Evolutionary conservation across 1,140 invertebrate species (phyloP).

Genomic region (Ceratina australensis): DNA sequence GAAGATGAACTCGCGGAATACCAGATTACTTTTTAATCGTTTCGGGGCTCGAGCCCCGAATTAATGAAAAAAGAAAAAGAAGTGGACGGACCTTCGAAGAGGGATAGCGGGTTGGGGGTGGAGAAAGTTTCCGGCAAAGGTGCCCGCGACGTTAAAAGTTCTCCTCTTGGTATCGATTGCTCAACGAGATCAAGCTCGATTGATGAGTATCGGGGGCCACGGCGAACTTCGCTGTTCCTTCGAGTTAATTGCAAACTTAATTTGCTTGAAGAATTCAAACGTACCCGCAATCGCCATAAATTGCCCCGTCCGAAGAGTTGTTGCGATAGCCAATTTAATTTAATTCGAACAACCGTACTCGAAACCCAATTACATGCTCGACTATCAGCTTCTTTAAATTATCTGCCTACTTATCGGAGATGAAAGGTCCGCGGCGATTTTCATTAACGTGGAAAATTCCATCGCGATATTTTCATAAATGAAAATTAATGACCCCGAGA

Average conservation of each 20-base stretch:
- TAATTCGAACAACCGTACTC: background rate
- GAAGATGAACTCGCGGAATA: conserved; percentile 34
- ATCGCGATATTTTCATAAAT: background rate
- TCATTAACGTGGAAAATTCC: background rate
- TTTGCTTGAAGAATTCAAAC: background rate
- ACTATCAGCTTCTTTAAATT: no score
- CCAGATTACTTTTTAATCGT: conserved; percentile 48
- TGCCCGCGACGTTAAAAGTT: background rate
- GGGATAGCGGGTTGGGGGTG: background rate
- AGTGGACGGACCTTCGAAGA: background rate
- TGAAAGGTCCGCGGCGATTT: background rate
- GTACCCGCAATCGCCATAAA: background rate
- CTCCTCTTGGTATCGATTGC: background rate
- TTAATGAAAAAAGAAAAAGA: conserved; percentile 32
- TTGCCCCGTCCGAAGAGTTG: background rate
- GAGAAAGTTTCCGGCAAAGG: conserved; percentile 9
- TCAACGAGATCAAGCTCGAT: background rate
- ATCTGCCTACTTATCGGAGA: background rate
- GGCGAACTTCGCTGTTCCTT: no score
- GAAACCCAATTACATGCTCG: background rate
- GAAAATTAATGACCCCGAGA: background rate
- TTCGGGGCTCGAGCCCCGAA: conserved; percentile 16
- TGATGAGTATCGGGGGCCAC: conserved; percentile 4
- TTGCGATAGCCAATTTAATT: background rate
- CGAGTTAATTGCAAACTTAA: background rate